phyloP scores from a whole-genome alignment of 1,140 invertebrate species.

The Drosophila leontia region DNA sequence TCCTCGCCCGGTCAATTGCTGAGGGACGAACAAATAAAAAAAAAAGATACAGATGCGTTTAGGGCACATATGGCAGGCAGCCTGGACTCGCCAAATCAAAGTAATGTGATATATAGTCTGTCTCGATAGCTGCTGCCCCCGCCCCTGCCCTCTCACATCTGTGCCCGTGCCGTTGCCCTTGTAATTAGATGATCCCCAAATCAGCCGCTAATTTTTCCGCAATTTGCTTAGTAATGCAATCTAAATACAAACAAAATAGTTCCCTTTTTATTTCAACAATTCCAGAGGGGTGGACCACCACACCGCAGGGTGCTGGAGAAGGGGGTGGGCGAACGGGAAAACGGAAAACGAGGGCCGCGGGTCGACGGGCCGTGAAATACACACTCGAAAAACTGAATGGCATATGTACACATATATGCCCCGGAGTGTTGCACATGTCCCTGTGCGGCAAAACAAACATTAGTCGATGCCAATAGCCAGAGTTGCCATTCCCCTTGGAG shows the following conservation, averaged over 20 bases:
- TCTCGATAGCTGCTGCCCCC: constrained; percentile 7
- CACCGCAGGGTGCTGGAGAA: constrained; percentile 24
- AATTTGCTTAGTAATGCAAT: constrained; percentile 85
- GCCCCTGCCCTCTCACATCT: neutral
- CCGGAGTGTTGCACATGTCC: constrained; percentile 84
- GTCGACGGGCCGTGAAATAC: constrained; percentile 78
- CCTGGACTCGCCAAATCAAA: constrained; percentile 46
- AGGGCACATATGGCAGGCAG: constrained; percentile 49
- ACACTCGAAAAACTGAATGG: constrained; percentile 72
- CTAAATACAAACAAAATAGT: constrained; percentile 85
- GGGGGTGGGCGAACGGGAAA: constrained; percentile 2
- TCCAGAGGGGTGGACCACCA: constrained; percentile 33
- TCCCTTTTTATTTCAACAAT: constrained; percentile 39
- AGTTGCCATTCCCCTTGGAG: neutral
- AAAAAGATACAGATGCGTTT: constrained; percentile 77
- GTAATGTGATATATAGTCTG: constrained; percentile 72
- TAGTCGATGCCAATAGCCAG: constrained; percentile 32
- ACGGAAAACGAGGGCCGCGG: constrained; percentile 10
- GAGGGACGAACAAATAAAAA: constrained; percentile 42
- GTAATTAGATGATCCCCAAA: constrained; percentile 85
- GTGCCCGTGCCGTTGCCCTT: constrained; percentile 41
- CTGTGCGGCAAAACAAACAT: constrained; percentile 78
- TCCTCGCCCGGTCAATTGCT: constrained; percentile 17
- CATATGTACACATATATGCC: constrained; percentile 81
- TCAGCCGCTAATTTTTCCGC: constrained; percentile 85